These are phyloP conservation scores for Mionectes olivaceus DNA, from an alignment of 2,797 vertebrate species.

Conservation along the genomic window DNA sequence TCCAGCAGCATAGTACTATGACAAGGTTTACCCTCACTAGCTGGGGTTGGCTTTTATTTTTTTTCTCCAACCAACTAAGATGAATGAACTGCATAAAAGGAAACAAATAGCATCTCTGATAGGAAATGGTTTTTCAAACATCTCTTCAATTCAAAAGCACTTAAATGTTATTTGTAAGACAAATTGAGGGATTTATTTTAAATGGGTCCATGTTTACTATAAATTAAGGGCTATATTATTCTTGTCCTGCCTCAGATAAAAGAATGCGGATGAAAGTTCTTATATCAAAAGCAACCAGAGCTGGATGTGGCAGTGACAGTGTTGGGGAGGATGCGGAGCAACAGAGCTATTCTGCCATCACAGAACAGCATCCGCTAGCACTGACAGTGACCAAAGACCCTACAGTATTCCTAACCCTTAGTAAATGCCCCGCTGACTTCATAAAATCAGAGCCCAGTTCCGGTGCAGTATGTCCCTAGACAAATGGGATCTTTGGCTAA, in stretches of 20 bases:
- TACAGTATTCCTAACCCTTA: background rate
- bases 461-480: background rate
- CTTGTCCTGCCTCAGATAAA: conserved; percentile 31
- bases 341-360: background rate
- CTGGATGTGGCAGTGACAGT: background rate
- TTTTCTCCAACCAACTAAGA: conserved; percentile 17
- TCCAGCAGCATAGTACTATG: background rate
- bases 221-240: conserved; percentile 26
- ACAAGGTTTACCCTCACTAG: background rate
- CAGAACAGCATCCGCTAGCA: background rate
- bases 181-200: conserved; percentile 47
- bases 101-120: conserved; percentile 45
- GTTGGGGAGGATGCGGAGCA: background rate
- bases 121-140: conserved; percentile 33
- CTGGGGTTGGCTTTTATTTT: conserved; percentile 22
- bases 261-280: conserved; percentile 22
- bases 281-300: background rate
- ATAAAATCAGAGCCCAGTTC: background rate
- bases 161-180: conserved; percentile 44
- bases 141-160: conserved; percentile 47
- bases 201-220: conserved; percentile 12
- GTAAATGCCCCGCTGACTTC: background rate
- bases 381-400: background rate
- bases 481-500: background rate
- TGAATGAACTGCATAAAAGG: conserved; percentile 58